These are phyloP conservation scores for Cinara cedri DNA, from an alignment of 2,888 invertebrate species.

Conservation along the genomic window DNA sequence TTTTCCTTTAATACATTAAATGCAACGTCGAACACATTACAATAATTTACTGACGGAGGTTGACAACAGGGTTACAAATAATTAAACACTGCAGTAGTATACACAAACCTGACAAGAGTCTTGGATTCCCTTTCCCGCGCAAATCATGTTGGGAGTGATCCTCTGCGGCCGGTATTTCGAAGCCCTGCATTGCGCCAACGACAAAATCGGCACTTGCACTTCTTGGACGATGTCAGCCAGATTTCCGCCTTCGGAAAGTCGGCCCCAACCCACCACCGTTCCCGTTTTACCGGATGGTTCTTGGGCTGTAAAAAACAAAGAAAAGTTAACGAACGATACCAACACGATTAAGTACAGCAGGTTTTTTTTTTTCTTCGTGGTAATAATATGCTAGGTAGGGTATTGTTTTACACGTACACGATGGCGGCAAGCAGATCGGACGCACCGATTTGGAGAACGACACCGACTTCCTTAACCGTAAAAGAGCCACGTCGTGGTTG, in stretches of 20 bases:
- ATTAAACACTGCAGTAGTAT: too few species aligned
- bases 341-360: too few species aligned
- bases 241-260: conserved; percentile 81
- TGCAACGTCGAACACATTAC: too few species aligned
- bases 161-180: conserved; percentile 84
- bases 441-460: conserved; percentile 76
- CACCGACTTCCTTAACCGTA: conserved; percentile 78
- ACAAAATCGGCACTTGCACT: conserved; percentile 82
- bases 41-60: too few species aligned
- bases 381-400: too few species aligned
- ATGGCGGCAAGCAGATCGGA: conserved; percentile 79
- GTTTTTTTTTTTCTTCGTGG: too few species aligned
- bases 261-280: conserved; percentile 85
- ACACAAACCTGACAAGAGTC: conserved; percentile 74
- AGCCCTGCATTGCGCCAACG: conserved; percentile 77
- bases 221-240: conserved; percentile 81
- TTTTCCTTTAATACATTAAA: too few species aligned
- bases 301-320: conserved; percentile 58
- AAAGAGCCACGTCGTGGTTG: conserved; percentile 83
- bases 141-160: conserved; percentile 84
- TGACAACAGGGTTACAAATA: too few species aligned
- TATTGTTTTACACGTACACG: conserved; percentile 65
- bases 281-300: conserved; percentile 77
- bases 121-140: conserved; percentile 79
- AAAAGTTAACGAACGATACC: not conserved